These are phyloP conservation scores for Tenthredo scrophulariae DNA, from an alignment of 2,888 invertebrate genomes.

Conservation along the genomic window DNA sequence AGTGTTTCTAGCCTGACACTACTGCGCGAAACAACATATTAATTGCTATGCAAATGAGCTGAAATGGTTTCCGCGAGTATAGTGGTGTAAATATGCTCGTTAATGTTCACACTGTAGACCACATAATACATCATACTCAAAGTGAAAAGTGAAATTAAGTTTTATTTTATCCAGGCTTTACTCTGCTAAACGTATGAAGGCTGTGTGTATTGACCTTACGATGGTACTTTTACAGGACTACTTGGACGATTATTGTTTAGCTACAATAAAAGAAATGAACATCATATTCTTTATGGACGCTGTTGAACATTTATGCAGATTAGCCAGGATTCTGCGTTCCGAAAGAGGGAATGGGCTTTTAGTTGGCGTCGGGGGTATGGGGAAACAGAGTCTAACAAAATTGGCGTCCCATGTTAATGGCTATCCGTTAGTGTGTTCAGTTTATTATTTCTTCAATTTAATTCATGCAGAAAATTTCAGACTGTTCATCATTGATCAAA, in stretches of 20 bases:
- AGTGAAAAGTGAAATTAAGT: not conserved
- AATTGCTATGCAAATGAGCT: constrained; percentile 35
- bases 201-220: not conserved
- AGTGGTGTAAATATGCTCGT: not conserved
- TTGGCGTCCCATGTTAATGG: constrained; percentile 92
- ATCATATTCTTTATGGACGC: constrained; percentile 94
- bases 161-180: not conserved
- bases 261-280: constrained; percentile 89
- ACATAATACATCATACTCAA: not conserved
- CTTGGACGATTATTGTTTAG: constrained; percentile 90
- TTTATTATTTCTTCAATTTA: not conserved
- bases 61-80: not conserved
- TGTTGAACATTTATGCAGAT: constrained; percentile 91
- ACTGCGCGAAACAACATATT: constrained; percentile 14
- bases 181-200: not conserved
- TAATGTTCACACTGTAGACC: not conserved
- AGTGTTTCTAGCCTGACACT: not conserved
- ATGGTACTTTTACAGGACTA: constrained; percentile 83
- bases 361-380: constrained; percentile 94
- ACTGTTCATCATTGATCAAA: not conserved
- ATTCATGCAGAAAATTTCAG: not conserved
- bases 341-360: constrained; percentile 94
- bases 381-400: constrained; percentile 92
- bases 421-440: constrained; percentile 82
- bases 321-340: constrained; percentile 90